Evolutionary conservation across 2,888 invertebrate genomes (phyloP).

Genomic region (Tetragnatha montana): DNA sequence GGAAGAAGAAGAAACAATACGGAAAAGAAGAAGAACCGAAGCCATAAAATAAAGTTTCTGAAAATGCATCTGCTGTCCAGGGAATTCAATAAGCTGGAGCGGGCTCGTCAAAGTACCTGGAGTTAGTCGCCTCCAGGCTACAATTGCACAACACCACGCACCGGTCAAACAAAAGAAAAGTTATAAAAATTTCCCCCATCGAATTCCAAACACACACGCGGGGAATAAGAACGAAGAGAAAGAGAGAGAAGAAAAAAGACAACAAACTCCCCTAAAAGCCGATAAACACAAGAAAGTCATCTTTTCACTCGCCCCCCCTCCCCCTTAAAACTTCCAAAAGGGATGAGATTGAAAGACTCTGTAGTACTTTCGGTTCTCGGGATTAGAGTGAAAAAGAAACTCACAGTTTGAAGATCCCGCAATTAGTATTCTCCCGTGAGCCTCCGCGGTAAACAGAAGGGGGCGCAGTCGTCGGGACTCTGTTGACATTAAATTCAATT

Average conservation of each 20-base stretch:
- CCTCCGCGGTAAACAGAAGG: slow-evolving; percentile 64
- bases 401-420: slow-evolving; percentile 69
- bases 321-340: slow-evolving; percentile 61
- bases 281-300: slow-evolving; percentile 71
- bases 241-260: slow-evolving; percentile 37
- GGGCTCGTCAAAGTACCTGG: slow-evolving; percentile 5
- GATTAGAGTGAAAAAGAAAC: slow-evolving; percentile 71
- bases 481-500: slow-evolving; percentile 71
- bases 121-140: slow-evolving; percentile 32
- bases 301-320: slow-evolving; percentile 55
- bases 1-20: not conserved
- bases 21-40: not conserved
- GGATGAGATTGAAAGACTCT: slow-evolving; percentile 52
- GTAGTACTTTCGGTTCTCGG: slow-evolving; percentile 45
- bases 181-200: slow-evolving; percentile 68
- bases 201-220: slow-evolving; percentile 64
- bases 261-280: slow-evolving; percentile 69
- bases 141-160: slow-evolving; percentile 54
- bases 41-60: slow-evolving; percentile 31
- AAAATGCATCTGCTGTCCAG: slow-evolving; percentile 48
- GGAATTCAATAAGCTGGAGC: slow-evolving; percentile 38
- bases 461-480: slow-evolving; percentile 59
- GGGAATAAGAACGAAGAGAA: slow-evolving; percentile 25
- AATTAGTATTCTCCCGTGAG: slow-evolving; percentile 70
- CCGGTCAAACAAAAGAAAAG: slow-evolving; percentile 67